Conservation (phyloP, 2,888 invertebrate species). For the Platycnemis pennipes region DNA sequence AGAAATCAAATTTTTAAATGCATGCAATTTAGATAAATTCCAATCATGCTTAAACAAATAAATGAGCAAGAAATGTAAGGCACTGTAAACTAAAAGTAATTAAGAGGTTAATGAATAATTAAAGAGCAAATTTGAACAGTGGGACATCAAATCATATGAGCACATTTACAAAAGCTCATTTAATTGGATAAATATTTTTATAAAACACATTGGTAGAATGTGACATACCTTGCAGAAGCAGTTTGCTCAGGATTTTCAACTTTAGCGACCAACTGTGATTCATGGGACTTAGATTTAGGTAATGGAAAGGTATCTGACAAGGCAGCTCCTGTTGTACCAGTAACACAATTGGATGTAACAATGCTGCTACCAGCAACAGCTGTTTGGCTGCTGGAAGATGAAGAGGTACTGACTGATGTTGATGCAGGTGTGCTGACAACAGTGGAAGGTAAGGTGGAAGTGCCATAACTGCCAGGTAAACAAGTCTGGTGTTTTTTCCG, state of each 20-base stretch:
- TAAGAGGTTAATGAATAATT: too few species aligned
- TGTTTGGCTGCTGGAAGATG: neutral
- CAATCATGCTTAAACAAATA: too few species aligned
- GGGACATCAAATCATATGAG: too few species aligned
- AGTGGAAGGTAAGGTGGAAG: conserved; percentile 47
- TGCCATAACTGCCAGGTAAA: conserved; percentile 76
- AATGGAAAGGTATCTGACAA: conserved; percentile 84
- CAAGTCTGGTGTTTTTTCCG: conserved; percentile 87
- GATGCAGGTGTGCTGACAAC: conserved; percentile 34
- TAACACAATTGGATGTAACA: conserved; percentile 51
- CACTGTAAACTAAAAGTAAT: too few species aligned
- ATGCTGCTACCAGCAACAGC: neutral
- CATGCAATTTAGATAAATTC: too few species aligned
- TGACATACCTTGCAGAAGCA: conserved; percentile 29
- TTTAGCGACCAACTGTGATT: conserved; percentile 89
- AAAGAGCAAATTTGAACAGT: too few species aligned
- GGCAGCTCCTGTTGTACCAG: conserved; percentile 75
- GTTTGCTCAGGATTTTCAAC: conserved; percentile 79
- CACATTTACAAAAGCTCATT: too few species aligned
- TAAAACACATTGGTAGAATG: neutral
- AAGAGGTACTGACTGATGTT: neutral
- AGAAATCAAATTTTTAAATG: too few species aligned
- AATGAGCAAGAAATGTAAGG: too few species aligned
- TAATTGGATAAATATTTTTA: too few species aligned
- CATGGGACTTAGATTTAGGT: conserved; percentile 95